Base-by-base conservation (phyloP, 1,140 invertebrate genomes). In the Drosophila nigrodunni region DNA sequence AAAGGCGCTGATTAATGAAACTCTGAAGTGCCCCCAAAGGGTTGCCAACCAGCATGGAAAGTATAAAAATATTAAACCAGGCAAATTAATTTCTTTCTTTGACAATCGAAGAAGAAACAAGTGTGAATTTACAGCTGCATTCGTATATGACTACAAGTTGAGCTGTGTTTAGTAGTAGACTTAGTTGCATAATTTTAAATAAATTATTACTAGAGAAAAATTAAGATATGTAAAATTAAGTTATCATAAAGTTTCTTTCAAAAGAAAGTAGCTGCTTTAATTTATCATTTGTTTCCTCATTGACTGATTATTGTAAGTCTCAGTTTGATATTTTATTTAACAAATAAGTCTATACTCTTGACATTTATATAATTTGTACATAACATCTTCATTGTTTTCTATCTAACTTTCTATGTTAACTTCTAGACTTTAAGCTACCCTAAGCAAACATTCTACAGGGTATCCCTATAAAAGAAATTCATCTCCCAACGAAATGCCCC, bases 81-180 rank as follows among this genome's bases (percentile, higher is more conserved):
- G 25, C 59, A 58, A 65, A 71, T 75, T 75, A 59, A 75, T 71
- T 64, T 75, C 59, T 18, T 71, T 71, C 10, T 75, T 49, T 30
- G 57, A 35, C 39, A 71, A 70, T 59, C 25, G 0, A 39, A 41
- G 50, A 70, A n/a, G 7, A 18, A 18, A 61, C 39, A 37, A 59
- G 34, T 41, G 34, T 50, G 65, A 65, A 44, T 8, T 43, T 11
- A 30, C 10, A 30, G 6, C 7, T 60, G 25, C 3, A 30, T 30
- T 5, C 6, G 25, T 30, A 6, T 30, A 5, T 25, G 47, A 66
- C 30, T 35, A 8, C 2, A 0, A 52, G 8, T 67, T 67, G 52
- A 30, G 11, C 8, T 7, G 4, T 30, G 7, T 1, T 21, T 2
- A 49, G 18, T 30, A 11, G 9, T 25, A 30, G 47, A 49, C 25